Evolutionary conservation across 2,888 invertebrate species (phyloP), one percentile per base, ranked within the genome.

Genomic region (Meta bourneti): DNA sequence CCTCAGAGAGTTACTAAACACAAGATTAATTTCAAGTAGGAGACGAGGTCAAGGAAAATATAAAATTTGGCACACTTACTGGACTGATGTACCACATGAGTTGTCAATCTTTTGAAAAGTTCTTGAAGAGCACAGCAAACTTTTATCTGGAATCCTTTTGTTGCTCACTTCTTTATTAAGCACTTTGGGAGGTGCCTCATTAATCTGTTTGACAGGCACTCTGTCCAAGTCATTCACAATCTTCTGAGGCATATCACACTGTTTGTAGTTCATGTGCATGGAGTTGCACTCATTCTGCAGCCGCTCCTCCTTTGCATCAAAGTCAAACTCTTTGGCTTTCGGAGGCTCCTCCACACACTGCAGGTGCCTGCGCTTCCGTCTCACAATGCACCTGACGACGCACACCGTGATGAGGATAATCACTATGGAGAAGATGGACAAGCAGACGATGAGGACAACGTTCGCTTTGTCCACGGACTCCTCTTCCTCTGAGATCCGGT

Each of bases 161-260:
- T 79, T 89, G 70, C 80, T 82, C 34, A 89, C 77, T 71, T 89
- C 89, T 71, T 69, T 78, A 75, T 92, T 92, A 86, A 92, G 92
- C 85, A 92, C 92, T 92, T 92, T 92, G 52, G 92, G 88, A 48
- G 89, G 89, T 9, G 85, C 89, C 84, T 91, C 91, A 52, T 88
- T 88, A 69, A 74, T 49, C 20, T 79, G 52, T 79, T 88, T 91
- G 80, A 75, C 75, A 81, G 92, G 89, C 19, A 80, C 70, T 89
- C 85, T 86, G 89, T 92, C 85, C 72, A 92, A 82, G 48, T 85
- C 79, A 71, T 92, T 92, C 85, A 92, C 92, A 78, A 92, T 92
- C 74, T 89, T 92, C 19, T 89, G 87, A 79, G 87, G 88, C 85
- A 85, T 74, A 71, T 86, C 80, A 83, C 75, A 80, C 52, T 86